A percentile compares a stretch with the other conserved stretches of the same genome.
These are phyloP conservation scores for Pseudeuparius sepicola DNA, from an alignment of 2,888 invertebrate genomes.

Conservation along the genomic window DNA sequence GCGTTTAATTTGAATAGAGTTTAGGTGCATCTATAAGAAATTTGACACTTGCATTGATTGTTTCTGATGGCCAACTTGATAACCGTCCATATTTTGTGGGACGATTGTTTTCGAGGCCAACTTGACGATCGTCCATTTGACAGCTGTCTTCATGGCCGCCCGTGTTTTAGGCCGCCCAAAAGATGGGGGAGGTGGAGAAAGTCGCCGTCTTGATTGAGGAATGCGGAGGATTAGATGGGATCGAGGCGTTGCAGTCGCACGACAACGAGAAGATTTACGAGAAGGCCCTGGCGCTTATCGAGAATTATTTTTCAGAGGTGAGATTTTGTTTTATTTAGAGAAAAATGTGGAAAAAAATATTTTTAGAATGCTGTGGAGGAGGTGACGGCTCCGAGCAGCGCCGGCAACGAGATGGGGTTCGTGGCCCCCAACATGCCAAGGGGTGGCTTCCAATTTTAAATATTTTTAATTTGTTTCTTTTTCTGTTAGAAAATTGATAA, in stretches of 20 bases:
- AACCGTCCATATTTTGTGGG: too few species aligned
- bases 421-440: neutral
- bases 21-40: too few species aligned
- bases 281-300: constrained; percentile 36
- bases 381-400: neutral
- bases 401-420: neutral
- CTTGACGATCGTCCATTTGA: too few species aligned
- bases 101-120: too few species aligned
- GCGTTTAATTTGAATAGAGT: too few species aligned
- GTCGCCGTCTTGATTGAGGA: constrained; percentile 80
- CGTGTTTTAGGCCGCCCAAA: constrained; percentile 58
- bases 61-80: too few species aligned
- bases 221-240: constrained; percentile 79
- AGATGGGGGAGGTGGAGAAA: constrained; percentile 63
- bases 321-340: constrained; percentile 9
- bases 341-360: neutral
- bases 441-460: neutral
- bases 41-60: too few species aligned
- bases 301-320: constrained; percentile 38
- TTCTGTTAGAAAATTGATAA: too few species aligned
- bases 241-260: constrained; percentile 82
- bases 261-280: constrained; percentile 72
- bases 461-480: constrained; percentile 1
- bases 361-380: constrained; percentile 3
- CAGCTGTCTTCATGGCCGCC: constrained; percentile 9